phyloP scores from a whole-genome alignment of 1,140 invertebrate genomes.

The Heliothis subflexa region DNA sequence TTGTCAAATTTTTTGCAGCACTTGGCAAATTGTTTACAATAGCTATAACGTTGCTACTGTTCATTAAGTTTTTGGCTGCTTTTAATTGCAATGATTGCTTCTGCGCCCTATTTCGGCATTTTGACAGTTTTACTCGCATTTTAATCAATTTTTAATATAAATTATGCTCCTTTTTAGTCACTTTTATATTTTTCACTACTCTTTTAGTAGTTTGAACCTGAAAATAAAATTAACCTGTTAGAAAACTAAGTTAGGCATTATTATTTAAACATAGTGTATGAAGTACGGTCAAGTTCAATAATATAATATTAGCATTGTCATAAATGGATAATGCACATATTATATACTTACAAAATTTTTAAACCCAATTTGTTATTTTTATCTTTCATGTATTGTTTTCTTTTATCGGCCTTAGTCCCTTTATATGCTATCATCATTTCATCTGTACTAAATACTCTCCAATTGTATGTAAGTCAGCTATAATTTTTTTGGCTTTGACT shows the following conservation, averaged over 20 bases:
- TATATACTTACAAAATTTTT: constrained; percentile 75
- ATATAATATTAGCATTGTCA: no score
- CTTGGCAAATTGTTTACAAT: background rate
- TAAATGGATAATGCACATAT: no score
- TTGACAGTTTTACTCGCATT: no score
- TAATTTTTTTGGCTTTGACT: background rate
- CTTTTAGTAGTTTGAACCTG: no score
- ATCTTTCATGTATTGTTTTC: constrained; percentile 58
- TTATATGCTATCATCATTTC: constrained; percentile 11
- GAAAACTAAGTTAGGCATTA: no score
- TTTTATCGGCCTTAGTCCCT: background rate
- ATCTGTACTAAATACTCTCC: constrained; percentile 6
- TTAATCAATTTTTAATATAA: no score
- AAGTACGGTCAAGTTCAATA: no score
- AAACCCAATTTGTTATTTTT: constrained; percentile 70
- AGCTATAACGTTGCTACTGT: background rate
- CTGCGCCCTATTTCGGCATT: background rate
- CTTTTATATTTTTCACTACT: no score
- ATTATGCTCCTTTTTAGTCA: no score
- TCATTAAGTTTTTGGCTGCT: constrained; percentile 6
- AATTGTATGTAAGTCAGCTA: constrained; percentile 3
- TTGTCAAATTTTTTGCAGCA: background rate
- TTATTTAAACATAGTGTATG: no score
- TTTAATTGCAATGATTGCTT: constrained; percentile 5
- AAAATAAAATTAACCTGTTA: no score